Evolutionary conservation across 2,888 invertebrate genomes (phyloP).

Genomic region (Oxytorus armatus): DNA sequence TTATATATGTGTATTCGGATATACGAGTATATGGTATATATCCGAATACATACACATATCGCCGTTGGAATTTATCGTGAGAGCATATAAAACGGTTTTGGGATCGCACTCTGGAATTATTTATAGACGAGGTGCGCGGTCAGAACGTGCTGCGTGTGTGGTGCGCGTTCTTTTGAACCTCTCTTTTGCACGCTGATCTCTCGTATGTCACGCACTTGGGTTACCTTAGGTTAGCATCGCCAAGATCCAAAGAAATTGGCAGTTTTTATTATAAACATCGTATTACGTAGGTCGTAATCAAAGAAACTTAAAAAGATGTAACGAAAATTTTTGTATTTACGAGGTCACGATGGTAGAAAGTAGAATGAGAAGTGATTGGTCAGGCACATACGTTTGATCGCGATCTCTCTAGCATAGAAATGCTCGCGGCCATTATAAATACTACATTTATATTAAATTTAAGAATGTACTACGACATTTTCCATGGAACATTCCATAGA

Average conservation of each 20-base stretch:
- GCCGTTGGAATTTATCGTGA: slow-evolving; percentile 30
- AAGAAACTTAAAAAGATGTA: neutral
- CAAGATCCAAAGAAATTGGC: slow-evolving; percentile 30
- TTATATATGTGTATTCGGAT: neutral
- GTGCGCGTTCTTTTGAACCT: slow-evolving; percentile 67
- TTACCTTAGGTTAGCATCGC: slow-evolving; percentile 69
- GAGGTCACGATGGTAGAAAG: neutral
- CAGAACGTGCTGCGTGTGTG: slow-evolving; percentile 41
- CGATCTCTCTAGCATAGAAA: too few species aligned
- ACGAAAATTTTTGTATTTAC: neutral
- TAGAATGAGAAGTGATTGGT: slow-evolving; percentile 7
- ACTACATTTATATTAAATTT: neutral
- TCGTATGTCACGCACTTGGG: slow-evolving; percentile 35
- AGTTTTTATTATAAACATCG: slow-evolving; percentile 15
- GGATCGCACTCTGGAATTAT: slow-evolving; percentile 70
- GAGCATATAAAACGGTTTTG: slow-evolving; percentile 43
- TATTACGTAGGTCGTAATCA: neutral
- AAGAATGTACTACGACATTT: neutral
- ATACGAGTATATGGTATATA: neutral
- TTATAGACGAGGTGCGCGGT: slow-evolving; percentile 68
- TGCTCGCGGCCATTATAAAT: neutral
- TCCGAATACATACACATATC: neutral
- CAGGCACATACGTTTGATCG: neutral
- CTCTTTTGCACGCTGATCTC: slow-evolving; percentile 54
- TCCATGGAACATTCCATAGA: too few species aligned